Base-by-base conservation (phyloP, 2,888 invertebrate species). In the Kryphioiulus occultus region DNA sequence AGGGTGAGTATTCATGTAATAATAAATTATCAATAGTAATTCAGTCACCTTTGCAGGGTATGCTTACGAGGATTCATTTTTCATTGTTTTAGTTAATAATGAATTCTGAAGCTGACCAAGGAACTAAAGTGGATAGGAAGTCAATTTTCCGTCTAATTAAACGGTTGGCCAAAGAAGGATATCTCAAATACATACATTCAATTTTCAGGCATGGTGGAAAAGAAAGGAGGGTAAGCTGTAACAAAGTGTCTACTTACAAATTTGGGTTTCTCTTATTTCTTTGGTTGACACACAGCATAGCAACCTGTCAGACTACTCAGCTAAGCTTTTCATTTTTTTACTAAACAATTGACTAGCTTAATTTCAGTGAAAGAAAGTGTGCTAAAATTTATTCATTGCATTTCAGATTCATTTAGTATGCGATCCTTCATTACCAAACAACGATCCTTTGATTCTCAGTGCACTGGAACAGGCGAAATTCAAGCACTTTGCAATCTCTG, bases 381-480 rank as follows among this genome's bases (percentile, higher is more conserved):
- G n/a, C 85, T 88, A 68, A 87, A 19, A 82, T 35, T 30, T 86
- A 47, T 44, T 2, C 86, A 26, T 86, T 87, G 53, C 85, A 86
- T 89, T 89, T 44, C 88, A 91, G 91, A 82, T 91, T 35, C 89
- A 89, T 32, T 91, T 91, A 85, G 88, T 92, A n/a, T 91, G 91
- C 89, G 90, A 90, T 84, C 89, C 90, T 4, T 89, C 89, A 32
- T 88, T 92, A 7, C 87, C 90, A 22, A 89, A 90, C 1, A 89
- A 90, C 44, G 90, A 94, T 91, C 91, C 93, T 0, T 90, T 93
- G 0, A 93, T 95, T 87, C 92, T 93, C 88, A 93, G 94, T 4
- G 93, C 93, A 5, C 92, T 95, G n/a, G 94, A 95, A 89, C 94
- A 95, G 90, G 93, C 94, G 0, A 94, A 94, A 91, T 92, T 94